These are phyloP conservation scores for Seira ritae DNA, from an alignment of 2,888 invertebrate species.

Conservation along the genomic window DNA sequence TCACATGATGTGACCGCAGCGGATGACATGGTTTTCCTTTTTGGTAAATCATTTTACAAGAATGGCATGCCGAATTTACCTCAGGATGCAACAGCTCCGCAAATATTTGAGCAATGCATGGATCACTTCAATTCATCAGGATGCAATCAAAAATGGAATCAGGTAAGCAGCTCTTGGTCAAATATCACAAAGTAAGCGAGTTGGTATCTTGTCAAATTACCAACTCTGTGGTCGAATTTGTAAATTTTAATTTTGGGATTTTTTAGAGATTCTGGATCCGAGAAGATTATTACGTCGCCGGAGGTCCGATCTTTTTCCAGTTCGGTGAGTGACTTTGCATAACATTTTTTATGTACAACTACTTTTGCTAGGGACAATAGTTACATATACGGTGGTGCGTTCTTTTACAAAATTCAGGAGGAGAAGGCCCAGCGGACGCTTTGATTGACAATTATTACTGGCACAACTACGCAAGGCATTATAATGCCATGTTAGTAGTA, in stretches of 20 bases:
- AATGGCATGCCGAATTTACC: slow-evolving; percentile 28
- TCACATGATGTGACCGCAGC: background rate
- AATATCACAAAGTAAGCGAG: too few relatives aligned
- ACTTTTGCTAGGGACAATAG: background rate
- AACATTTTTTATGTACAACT: background rate
- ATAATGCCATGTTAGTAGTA: slow-evolving; percentile 47
- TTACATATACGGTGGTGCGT: too few relatives aligned
- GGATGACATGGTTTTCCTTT: slow-evolving; percentile 33
- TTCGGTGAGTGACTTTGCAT: slow-evolving; percentile 24
- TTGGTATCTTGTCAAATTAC: too few relatives aligned
- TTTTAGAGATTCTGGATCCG: slow-evolving; percentile 53
- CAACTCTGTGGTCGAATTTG: background rate
- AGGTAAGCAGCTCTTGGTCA: slow-evolving; percentile 26
- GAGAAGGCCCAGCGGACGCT: slow-evolving; percentile 52
- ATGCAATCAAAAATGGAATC: slow-evolving; percentile 50
- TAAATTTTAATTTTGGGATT: background rate
- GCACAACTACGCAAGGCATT: slow-evolving; percentile 40
- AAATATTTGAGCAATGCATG: slow-evolving; percentile 51
- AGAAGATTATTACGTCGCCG: slow-evolving; percentile 35
- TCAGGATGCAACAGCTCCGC: slow-evolving; percentile 11
- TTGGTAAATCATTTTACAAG: slow-evolving; percentile 42
- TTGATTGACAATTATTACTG: slow-evolving; percentile 48
- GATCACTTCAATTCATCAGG: slow-evolving; percentile 39
- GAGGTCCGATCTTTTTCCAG: slow-evolving; percentile 57
- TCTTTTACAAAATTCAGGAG: slow-evolving; percentile 27